Evolutionary conservation across 2,797 vertebrate genomes (phyloP).

Genomic region (Brachyrhaphis roseni): DNA sequence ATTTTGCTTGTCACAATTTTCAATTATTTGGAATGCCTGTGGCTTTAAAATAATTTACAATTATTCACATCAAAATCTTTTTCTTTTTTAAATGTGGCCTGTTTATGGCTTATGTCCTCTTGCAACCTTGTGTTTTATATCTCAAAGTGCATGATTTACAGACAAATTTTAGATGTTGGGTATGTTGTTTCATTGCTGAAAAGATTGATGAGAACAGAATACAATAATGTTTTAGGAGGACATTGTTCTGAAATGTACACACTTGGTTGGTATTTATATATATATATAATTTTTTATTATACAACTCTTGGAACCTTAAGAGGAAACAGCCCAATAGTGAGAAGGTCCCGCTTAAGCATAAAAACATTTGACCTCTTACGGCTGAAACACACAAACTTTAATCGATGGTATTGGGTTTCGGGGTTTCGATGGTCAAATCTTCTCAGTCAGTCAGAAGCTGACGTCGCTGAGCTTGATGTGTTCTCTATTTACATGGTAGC

Average conservation of each 20-base stretch:
- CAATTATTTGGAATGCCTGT: background rate
- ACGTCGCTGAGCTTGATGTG: background rate
- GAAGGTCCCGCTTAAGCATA: background rate
- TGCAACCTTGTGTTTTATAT: background rate
- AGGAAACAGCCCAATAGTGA: background rate
- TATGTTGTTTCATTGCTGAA: background rate
- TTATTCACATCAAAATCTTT: background rate
- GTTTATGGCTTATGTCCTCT: background rate
- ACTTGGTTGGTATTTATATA: background rate
- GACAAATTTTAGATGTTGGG: background rate
- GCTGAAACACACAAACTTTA: background rate
- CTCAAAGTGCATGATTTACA: background rate
- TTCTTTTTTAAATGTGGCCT: background rate
- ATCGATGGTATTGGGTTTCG: background rate
- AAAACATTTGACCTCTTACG: background rate
- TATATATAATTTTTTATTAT: background rate
- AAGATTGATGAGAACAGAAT: background rate
- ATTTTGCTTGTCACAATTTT: background rate
- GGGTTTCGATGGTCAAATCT: background rate
- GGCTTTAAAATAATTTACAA: background rate
- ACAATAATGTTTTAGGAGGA: background rate
- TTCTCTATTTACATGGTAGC: constrained; percentile 19
- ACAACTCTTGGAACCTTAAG: background rate
- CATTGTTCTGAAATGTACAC: background rate
- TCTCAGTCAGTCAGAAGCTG: background rate